phyloP scores from a whole-genome alignment of 2,113 vertebrate species.

The Proteles cristata region DNA sequence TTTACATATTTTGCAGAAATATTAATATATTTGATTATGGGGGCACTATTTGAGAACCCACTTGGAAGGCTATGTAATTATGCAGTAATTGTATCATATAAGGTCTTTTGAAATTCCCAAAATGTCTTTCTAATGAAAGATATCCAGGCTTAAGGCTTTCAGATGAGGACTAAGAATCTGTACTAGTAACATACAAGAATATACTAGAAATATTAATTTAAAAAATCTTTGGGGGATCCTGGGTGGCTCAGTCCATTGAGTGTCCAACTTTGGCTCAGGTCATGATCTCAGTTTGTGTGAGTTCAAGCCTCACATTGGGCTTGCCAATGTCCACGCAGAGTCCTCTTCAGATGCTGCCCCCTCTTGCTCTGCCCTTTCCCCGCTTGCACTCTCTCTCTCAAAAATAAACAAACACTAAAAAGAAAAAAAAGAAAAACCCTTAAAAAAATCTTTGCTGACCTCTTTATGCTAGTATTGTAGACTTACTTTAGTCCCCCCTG shows the following conservation, averaged over 20 bases:
- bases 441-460: neutral
- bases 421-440: too few species aligned
- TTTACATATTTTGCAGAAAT: conserved; percentile 44
- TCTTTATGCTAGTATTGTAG: neutral
- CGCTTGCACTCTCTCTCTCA: too few species aligned
- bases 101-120: neutral
- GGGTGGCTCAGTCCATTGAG: too few species aligned
- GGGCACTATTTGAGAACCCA: neutral
- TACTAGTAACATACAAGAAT: neutral
- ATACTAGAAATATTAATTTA: neutral
- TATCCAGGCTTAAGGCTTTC: neutral
- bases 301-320: too few species aligned
- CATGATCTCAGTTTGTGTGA: too few species aligned
- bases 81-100: neutral
- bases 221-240: neutral
- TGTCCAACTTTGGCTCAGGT: too few species aligned
- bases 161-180: neutral
- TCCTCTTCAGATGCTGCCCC: too few species aligned
- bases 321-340: too few species aligned
- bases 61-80: neutral
- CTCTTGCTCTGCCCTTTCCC: too few species aligned
- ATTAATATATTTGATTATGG: neutral
- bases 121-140: neutral
- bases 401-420: too few species aligned
- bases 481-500: neutral